Evolutionary conservation across 2,797 vertebrate genomes (phyloP).

Genomic region (Epinephelus coioides): DNA sequence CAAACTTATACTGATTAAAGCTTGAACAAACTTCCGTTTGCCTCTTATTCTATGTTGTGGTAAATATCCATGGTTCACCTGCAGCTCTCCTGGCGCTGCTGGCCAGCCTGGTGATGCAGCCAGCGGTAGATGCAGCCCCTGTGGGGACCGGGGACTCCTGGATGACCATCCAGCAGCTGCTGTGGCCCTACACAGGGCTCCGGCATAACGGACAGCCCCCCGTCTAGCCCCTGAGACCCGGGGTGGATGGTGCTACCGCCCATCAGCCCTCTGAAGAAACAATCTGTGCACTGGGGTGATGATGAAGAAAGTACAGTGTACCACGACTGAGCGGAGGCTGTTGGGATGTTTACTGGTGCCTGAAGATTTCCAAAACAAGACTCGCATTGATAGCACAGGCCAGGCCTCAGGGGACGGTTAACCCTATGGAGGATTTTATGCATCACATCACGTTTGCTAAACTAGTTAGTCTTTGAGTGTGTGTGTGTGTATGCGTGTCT

Average conservation of each 20-base stretch:
- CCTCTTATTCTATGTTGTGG: not conserved
- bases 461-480: conserved; percentile 56
- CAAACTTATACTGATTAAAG: not conserved
- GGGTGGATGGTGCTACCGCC: conserved; percentile 9
- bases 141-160: conserved; percentile 91
- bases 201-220: conserved; percentile 92
- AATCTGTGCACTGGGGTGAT: conserved; percentile 13
- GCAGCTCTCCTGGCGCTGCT: conserved; percentile 89
- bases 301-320: conserved; percentile 6
- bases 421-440: conserved; percentile 63
- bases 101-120: conserved; percentile 90
- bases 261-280: conserved; percentile 36
- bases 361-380: conserved; percentile 58
- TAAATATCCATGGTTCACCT: not conserved
- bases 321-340: conserved; percentile 36
- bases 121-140: conserved; percentile 90
- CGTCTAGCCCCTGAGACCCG: conserved; percentile 75
- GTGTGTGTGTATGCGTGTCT: conserved; percentile 50
- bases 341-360: conserved; percentile 64
- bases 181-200: conserved; percentile 93
- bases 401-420: conserved; percentile 50
- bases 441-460: conserved; percentile 73
- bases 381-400: conserved; percentile 43
- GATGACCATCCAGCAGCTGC: conserved; percentile 92
- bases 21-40: too few relatives aligned